Evolutionary conservation across 2,888 invertebrate species (phyloP).

Genomic region (Leucophora obtusa): DNA sequence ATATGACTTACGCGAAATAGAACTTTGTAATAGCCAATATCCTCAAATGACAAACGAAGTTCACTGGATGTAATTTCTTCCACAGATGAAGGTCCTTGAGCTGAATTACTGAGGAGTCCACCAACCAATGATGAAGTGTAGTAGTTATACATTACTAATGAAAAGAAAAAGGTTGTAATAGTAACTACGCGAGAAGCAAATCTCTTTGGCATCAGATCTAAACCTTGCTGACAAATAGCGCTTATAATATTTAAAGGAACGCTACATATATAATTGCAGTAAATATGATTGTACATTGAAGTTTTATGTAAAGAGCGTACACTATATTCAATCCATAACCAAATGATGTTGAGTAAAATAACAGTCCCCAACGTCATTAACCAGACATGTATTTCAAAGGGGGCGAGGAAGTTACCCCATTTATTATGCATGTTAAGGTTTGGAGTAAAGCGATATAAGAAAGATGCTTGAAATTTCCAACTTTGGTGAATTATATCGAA

Average conservation of each 20-base stretch:
- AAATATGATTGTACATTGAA: neutral
- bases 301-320: neutral
- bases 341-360: slow-evolving; percentile 68
- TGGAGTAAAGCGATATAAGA: slow-evolving; percentile 75
- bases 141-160: slow-evolving; percentile 76
- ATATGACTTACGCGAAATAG: slow-evolving; percentile 71
- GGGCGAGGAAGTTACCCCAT: slow-evolving; percentile 75
- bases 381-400: slow-evolving; percentile 75
- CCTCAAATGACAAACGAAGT: slow-evolving; percentile 75
- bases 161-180: slow-evolving; percentile 71
- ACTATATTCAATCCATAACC: slow-evolving; percentile 68
- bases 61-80: slow-evolving; percentile 73
- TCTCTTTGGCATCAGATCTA: slow-evolving; percentile 71
- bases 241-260: slow-evolving; percentile 70
- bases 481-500: slow-evolving; percentile 76
- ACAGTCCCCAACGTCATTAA: slow-evolving; percentile 65
- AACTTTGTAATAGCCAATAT: slow-evolving; percentile 76
- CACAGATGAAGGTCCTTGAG: slow-evolving; percentile 73
- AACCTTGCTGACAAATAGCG: slow-evolving; percentile 75
- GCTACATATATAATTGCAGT: slow-evolving; percentile 22
- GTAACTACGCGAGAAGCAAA: slow-evolving; percentile 71
- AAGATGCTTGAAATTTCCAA: slow-evolving; percentile 75
- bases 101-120: slow-evolving; percentile 74
- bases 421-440: slow-evolving; percentile 70
- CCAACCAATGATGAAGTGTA: slow-evolving; percentile 78